Evolutionary conservation across 2,888 invertebrate genomes (phyloP).

Genomic region (Dynastes maya): DNA sequence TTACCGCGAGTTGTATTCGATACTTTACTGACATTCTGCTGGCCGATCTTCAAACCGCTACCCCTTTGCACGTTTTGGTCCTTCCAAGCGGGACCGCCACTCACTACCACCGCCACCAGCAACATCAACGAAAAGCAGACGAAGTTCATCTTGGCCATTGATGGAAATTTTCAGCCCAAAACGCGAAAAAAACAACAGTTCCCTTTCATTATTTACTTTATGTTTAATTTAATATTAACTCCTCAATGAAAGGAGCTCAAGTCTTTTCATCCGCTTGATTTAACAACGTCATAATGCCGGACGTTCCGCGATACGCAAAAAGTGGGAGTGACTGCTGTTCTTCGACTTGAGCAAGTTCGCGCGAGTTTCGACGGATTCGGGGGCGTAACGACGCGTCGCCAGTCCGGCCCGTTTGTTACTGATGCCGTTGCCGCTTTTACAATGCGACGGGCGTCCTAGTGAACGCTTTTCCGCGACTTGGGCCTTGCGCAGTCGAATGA

Average conservation of each 20-base stretch:
- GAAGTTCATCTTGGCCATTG: slow-evolving; percentile 62
- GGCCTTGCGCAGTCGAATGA: slow-evolving; percentile 32
- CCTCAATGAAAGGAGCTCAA: too few species aligned
- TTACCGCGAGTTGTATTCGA: slow-evolving; percentile 64
- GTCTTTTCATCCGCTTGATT: neutral
- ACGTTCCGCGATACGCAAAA: neutral
- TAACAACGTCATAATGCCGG: neutral
- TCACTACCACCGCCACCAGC: slow-evolving; percentile 67
- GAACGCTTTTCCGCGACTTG: neutral
- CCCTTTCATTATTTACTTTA: neutral
- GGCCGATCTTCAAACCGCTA: slow-evolving; percentile 66
- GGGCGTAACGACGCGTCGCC: slow-evolving; percentile 47
- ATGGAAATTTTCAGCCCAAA: neutral
- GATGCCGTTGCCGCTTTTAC: slow-evolving; percentile 61
- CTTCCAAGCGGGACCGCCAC: slow-evolving; percentile 69
- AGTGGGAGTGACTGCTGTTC: slow-evolving; percentile 25
- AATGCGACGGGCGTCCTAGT: slow-evolving; percentile 19
- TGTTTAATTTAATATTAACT: too few species aligned
- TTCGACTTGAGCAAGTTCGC: neutral
- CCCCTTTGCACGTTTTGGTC: slow-evolving; percentile 67
- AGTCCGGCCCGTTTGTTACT: slow-evolving; percentile 59
- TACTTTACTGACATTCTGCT: slow-evolving; percentile 63
- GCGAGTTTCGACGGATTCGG: slow-evolving; percentile 52
- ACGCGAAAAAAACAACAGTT: neutral
- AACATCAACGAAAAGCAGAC: slow-evolving; percentile 65